phyloP scores from a whole-genome alignment of 1,140 invertebrate species.

The Bombus affinis region DNA sequence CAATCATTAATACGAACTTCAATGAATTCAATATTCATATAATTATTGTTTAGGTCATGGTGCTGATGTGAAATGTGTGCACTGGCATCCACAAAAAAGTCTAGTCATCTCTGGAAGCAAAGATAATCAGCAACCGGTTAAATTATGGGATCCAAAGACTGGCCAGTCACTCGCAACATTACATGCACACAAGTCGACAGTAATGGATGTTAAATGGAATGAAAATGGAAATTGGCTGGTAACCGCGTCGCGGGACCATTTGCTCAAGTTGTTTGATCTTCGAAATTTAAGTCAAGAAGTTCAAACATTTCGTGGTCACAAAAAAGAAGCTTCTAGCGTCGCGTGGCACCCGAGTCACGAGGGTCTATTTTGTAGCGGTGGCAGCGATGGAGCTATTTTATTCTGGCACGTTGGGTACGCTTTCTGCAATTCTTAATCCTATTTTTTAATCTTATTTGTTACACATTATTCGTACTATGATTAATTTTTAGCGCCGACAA shows the following conservation, averaged over 20 bases:
- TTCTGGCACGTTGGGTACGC: conserved; percentile 98
- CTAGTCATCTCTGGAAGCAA: conserved; percentile 99
- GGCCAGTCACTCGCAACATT: conserved; percentile 94
- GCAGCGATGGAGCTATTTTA: conserved; percentile 98
- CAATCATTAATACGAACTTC: background rate
- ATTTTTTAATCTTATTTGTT: background rate
- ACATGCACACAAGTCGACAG: conserved; percentile 99
- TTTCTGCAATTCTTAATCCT: background rate
- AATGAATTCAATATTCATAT: conserved; percentile 1
- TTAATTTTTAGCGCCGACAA: conserved; percentile 91
- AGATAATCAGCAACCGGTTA: conserved; percentile 99
- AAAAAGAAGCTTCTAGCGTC: conserved; percentile 98
- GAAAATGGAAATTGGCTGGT: conserved; percentile 99
- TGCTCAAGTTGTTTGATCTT: conserved; percentile 99
- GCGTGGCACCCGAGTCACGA: conserved; percentile 99
- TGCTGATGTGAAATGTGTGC: conserved; percentile 99
- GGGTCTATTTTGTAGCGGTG: conserved; percentile 97
- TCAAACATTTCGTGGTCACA: conserved; percentile 98
- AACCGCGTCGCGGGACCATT: conserved; percentile 98
- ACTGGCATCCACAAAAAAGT: conserved; percentile 99
- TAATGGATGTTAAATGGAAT: conserved; percentile 99
- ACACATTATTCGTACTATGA: background rate
- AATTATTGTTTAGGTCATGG: conserved; percentile 91
- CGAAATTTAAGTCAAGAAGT: conserved; percentile 96
- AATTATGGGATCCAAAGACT: conserved; percentile 99